Conservation (phyloP, 2,888 invertebrate genomes). For the Parnassius smintheus region DNA sequence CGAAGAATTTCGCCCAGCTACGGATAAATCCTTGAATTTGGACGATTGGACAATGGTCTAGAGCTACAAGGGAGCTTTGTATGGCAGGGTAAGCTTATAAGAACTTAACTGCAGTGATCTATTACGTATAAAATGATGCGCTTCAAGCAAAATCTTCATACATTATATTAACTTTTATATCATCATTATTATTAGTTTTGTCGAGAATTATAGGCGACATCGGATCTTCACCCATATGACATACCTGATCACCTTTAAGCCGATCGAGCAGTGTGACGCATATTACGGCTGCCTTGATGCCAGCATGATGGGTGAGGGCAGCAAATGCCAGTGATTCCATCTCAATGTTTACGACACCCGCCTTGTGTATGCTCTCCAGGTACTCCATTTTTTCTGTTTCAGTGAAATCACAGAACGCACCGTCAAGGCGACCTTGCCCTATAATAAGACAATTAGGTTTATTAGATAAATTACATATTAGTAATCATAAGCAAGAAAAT, state of each 20-base stretch:
- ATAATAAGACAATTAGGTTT: neutral
- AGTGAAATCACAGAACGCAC: conserved; percentile 97
- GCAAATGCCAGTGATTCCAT: conserved; percentile 98
- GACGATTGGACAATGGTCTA: too few relatives aligned
- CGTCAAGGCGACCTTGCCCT: conserved; percentile 97
- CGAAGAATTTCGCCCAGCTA: too few relatives aligned
- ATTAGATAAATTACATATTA: neutral
- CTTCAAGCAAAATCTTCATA: too few relatives aligned
- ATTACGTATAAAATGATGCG: too few relatives aligned
- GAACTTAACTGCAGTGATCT: too few relatives aligned
- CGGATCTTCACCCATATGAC: neutral
- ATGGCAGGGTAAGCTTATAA: too few relatives aligned
- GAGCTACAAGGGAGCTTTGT: too few relatives aligned
- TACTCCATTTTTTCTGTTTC: conserved; percentile 95
- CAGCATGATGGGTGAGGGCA: conserved; percentile 95
- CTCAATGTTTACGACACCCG: conserved; percentile 96
- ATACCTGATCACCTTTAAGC: conserved; percentile 95
- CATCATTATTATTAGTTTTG: too few relatives aligned
- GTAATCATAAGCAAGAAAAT: neutral
- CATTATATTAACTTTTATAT: too few relatives aligned
- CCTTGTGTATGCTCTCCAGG: conserved; percentile 85
- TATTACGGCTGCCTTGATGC: conserved; percentile 95
- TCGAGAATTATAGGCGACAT: too few relatives aligned
- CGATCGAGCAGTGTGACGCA: conserved; percentile 96
- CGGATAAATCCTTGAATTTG: too few relatives aligned